Evolutionary conservation across 2,113 vertebrate species (phyloP).

Genomic region (Himantopus leucocephalus): DNA sequence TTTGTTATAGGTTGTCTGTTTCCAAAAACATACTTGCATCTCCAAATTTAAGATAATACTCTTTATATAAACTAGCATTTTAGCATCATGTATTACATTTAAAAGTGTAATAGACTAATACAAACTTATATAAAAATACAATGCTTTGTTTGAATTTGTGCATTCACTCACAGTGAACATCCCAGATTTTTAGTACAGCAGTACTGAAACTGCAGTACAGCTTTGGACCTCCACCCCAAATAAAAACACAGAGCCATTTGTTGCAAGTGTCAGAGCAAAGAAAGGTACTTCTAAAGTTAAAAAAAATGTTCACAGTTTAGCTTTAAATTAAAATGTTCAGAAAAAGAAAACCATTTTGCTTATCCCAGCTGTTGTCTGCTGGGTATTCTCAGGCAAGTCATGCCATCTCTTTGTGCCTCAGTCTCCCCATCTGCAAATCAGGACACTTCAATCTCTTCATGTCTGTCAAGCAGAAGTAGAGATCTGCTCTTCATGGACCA

Average conservation of each 20-base stretch:
- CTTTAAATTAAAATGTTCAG: neutral
- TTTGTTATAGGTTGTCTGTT: neutral
- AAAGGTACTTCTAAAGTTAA: neutral
- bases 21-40: neutral
- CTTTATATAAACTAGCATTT: neutral
- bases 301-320: neutral
- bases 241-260: neutral
- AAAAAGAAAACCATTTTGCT: neutral
- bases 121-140: neutral
- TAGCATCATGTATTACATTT: neutral
- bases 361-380: neutral
- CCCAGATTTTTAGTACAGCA: neutral
- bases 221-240: neutral
- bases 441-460: neutral
- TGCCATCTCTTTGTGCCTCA: neutral
- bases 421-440: neutral
- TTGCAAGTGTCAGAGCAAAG: neutral
- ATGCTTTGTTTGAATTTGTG: neutral
- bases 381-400: neutral
- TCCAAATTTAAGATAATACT: neutral
- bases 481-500: neutral
- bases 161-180: neutral
- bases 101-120: neutral
- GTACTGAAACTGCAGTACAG: neutral
- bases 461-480: neutral